Base-by-base conservation (phyloP, 2,888 invertebrate species). In the Trichopoda pennipes region DNA sequence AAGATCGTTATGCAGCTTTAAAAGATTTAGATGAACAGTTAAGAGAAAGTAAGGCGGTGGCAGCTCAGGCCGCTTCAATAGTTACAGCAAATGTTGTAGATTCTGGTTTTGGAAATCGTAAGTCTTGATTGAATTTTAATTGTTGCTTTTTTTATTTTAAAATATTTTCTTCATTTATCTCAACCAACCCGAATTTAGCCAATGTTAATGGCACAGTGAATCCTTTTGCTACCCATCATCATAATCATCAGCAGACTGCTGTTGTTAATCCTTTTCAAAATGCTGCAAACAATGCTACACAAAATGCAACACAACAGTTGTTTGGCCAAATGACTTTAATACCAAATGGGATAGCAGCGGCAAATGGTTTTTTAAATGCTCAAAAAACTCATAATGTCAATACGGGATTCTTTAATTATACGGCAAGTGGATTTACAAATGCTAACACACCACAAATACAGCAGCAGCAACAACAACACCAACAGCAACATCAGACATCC, bases 1-100 rank as follows among this genome's bases (percentile, higher is more conserved):
- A 95, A 92, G 98, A 99, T 92, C 95, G 97, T 86, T 99, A 99
- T 92, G 98, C 98, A 85, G 98, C 98, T 66, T 93, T 99, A 80
- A 97, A 98, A 91, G 98, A 98, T 92, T 93, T 99, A 88, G 98
- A 98, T 90, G 93, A 94, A 89, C 94, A 94, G 87, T 91, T 95
- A 86, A 93, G 95, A 87, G 91, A 91, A 73, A 88, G 89, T 79
- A 91, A 91, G 88, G 90, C 90, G 77, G 88, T 86, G 10, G 86
- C 86, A 76, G 88, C 89, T 51, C 85, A 87, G 12, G 87, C 86
- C 12, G 85, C 86, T 55, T 80, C 87, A 42, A 86, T 85, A 79
- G 86, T 86, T 7, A 85, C 86, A 60, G 85, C 87, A 17, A 85
- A 81, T 75, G 86, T 84, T 12, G 86, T 86, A 28, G 88, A 88